A percentile compares a stretch with the other conserved stretches of the same genome.
phyloP scores from a whole-genome alignment of 2,888 invertebrate genomes.

The Amphipyra tragopoginis region DNA sequence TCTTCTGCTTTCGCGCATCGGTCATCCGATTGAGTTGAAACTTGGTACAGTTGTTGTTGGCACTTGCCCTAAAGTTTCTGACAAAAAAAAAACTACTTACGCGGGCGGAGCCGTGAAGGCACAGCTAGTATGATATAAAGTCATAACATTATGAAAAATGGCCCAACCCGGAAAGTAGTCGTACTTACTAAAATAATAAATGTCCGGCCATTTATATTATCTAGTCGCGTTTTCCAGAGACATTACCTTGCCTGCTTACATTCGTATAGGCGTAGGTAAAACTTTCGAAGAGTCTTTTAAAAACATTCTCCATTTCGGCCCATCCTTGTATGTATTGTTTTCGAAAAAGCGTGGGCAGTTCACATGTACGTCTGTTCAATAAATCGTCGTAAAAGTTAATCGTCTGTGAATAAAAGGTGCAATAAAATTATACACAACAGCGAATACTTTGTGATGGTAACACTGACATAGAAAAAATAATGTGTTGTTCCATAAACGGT shows the following conservation, averaged over 20 bases:
- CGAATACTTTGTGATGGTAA: slow-evolving; percentile 6
- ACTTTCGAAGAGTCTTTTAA: too few relatives aligned
- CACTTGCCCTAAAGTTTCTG: too few relatives aligned
- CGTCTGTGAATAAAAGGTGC: slow-evolving; percentile 15
- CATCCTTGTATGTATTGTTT: slow-evolving; percentile 21
- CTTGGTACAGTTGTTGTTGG: too few relatives aligned
- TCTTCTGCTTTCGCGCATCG: too few relatives aligned
- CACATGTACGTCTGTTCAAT: slow-evolving; percentile 18
- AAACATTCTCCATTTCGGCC: too few relatives aligned
- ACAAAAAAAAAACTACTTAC: too few relatives aligned
- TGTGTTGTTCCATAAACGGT: not conserved
- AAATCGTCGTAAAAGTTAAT: slow-evolving; percentile 37
- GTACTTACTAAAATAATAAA: slow-evolving; percentile 41
- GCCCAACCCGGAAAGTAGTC: slow-evolving; percentile 16
- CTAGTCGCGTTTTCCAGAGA: slow-evolving; percentile 23
- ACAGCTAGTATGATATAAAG: too few relatives aligned
- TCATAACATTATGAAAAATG: slow-evolving; percentile 15
- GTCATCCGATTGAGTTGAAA: too few relatives aligned
- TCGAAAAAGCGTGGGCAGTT: slow-evolving; percentile 13
- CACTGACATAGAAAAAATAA: slow-evolving; percentile 1
- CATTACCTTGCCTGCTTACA: slow-evolving; percentile 9
- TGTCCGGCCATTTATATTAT: slow-evolving; percentile 30
- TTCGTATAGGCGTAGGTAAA: too few relatives aligned
- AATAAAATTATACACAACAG: slow-evolving; percentile 22
- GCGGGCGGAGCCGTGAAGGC: too few relatives aligned